Evolutionary conservation across 1,140 invertebrate species (phyloP).

Genomic region (Campodea augens): DNA sequence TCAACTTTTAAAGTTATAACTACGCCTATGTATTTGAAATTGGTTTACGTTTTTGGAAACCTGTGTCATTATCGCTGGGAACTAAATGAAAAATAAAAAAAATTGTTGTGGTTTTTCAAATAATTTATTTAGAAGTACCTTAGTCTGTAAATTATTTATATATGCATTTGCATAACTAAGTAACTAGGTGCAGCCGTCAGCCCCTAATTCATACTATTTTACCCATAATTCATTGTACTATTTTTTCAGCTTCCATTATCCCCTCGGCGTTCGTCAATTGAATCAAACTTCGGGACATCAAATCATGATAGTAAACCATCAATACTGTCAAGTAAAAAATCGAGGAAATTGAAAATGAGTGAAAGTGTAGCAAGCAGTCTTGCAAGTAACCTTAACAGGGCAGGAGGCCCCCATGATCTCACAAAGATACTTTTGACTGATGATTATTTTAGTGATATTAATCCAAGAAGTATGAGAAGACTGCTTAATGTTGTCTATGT

Average conservation of each 20-base stretch:
- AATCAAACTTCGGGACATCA: slow-evolving; percentile 37
- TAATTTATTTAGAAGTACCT: too few species aligned
- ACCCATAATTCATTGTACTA: too few species aligned
- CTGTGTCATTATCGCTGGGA: too few species aligned
- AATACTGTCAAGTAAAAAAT: slow-evolving; percentile 12
- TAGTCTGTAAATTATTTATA: too few species aligned
- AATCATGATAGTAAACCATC: slow-evolving; percentile 12
- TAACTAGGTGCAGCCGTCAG: too few species aligned
- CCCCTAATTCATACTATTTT: too few species aligned
- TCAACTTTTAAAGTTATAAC: too few species aligned
- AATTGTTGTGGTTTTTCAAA: too few species aligned
- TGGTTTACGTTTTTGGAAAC: too few species aligned
- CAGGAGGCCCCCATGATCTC: slow-evolving; percentile 45
- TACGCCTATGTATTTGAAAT: too few species aligned
- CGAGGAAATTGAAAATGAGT: slow-evolving; percentile 47
- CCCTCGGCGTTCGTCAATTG: slow-evolving; percentile 49
- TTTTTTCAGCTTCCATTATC: slow-evolving; percentile 40
- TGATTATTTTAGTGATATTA: slow-evolving; percentile 94
- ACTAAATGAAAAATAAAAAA: too few species aligned
- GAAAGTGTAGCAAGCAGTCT: slow-evolving; percentile 78
- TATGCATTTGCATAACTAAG: too few species aligned
- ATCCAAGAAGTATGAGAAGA: slow-evolving; percentile 85
- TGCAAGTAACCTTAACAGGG: slow-evolving; percentile 61
- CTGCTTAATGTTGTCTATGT: slow-evolving; percentile 96
- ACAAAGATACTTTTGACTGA: slow-evolving; percentile 78